These are phyloP conservation scores for Aulostomus chinensis DNA, from an alignment of 2,797 vertebrate species.

Conservation along the genomic window DNA sequence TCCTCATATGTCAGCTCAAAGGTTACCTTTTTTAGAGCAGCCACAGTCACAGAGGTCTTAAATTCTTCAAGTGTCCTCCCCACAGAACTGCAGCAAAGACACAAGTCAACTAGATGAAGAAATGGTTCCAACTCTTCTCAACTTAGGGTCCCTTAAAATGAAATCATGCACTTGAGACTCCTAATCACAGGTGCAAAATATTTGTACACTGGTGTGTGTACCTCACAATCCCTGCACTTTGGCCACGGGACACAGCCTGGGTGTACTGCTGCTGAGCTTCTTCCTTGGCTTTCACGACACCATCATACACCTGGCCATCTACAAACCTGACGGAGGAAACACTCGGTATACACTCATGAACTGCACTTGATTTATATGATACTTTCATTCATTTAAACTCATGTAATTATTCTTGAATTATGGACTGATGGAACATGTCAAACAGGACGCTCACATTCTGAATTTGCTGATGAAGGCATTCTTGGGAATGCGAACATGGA, in stretches of 20 bases:
- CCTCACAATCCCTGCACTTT: constrained; percentile 87
- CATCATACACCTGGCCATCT: constrained; percentile 82
- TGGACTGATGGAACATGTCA: too few relatives aligned
- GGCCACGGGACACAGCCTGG: constrained; percentile 74
- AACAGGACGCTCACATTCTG: constrained; percentile 83
- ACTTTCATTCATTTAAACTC: background rate
- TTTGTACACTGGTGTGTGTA: too few relatives aligned
- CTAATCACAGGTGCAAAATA: too few relatives aligned
- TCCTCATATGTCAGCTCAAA: constrained; percentile 90
- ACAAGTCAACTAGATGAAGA: too few relatives aligned
- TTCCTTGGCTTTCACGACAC: constrained; percentile 85
- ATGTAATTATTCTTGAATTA: background rate
- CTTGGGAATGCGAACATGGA: constrained; percentile 90
- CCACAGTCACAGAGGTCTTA: constrained; percentile 86
- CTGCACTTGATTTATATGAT: too few relatives aligned
- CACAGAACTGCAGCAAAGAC: constrained; percentile 65
- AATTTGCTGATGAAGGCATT: constrained; percentile 94
- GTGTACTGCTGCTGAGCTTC: constrained; percentile 82
- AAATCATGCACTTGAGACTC: too few relatives aligned
- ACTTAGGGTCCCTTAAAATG: too few relatives aligned
- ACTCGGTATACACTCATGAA: too few relatives aligned
- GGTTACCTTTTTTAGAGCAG: constrained; percentile 79
- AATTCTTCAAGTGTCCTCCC: constrained; percentile 86
- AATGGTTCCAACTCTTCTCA: too few relatives aligned
- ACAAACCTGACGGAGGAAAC: constrained; percentile 79